Percentiles rank a stretch among this genome's conserved stretches.
Conservation (phyloP, 2,888 invertebrate genomes). For the Cephus rjabovi region DNA sequence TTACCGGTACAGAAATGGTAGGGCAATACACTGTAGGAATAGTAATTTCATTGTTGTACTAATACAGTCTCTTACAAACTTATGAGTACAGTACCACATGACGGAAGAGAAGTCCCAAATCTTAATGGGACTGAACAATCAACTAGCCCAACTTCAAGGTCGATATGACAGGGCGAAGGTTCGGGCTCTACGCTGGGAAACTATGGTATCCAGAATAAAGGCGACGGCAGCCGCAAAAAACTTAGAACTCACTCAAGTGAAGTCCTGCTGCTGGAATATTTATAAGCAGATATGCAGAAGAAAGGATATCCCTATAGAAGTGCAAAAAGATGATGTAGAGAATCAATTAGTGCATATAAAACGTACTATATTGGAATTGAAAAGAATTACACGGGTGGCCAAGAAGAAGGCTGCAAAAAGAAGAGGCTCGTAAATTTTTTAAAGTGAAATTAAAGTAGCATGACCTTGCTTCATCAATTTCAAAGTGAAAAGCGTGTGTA, state of each 20-base stretch:
- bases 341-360: constrained; percentile 74
- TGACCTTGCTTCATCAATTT: not conserved
- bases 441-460: not conserved
- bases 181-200: constrained; percentile 74
- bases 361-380: constrained; percentile 71
- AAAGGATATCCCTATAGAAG: constrained; percentile 65
- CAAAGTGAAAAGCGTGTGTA: not conserved
- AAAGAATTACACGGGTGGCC: constrained; percentile 68
- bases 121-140: constrained; percentile 75
- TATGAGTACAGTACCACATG: constrained; percentile 55
- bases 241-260: constrained; percentile 72
- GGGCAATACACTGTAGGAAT: not conserved
- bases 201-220: constrained; percentile 72
- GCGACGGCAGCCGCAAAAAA: constrained; percentile 70
- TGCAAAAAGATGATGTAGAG: constrained; percentile 70
- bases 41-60: not conserved
- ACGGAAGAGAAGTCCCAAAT: constrained; percentile 74
- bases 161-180: constrained; percentile 72
- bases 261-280: constrained; percentile 72
- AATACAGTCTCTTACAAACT: not conserved
- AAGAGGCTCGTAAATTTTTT: constrained; percentile 26
- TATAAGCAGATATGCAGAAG: constrained; percentile 74
- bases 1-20: constrained; percentile 71
- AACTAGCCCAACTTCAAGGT: constrained; percentile 72
- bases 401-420: constrained; percentile 65